These are phyloP conservation scores for Microcebus jonahi DNA, from an alignment of 2,113 vertebrate species.

Conservation along the genomic window DNA sequence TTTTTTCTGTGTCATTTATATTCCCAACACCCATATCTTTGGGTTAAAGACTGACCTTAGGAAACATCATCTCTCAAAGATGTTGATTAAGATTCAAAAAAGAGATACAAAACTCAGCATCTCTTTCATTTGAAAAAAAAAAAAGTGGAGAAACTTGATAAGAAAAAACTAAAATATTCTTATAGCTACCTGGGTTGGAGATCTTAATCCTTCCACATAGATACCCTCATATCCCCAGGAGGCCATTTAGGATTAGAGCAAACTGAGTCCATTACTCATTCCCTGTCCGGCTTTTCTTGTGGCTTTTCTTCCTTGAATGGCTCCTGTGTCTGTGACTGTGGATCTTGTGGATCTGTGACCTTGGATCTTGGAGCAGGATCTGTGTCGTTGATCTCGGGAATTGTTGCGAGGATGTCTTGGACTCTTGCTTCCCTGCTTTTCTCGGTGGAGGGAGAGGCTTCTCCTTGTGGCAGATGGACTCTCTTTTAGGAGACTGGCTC, in stretches of 20 bases:
- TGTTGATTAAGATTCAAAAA: conserved; percentile 31
- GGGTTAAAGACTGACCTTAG: conserved; percentile 46
- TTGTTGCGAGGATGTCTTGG: no score
- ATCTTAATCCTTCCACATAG: not conserved
- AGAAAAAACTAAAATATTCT: not conserved
- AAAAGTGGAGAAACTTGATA: not conserved
- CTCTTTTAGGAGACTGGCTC: no score
- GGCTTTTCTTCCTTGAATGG: not conserved
- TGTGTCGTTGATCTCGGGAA: not conserved
- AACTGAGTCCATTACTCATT: no score
- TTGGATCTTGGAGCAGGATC: not conserved
- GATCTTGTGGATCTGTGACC: no score
- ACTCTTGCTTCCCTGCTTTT: no score
- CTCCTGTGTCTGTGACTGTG: not conserved
- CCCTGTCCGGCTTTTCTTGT: no score
- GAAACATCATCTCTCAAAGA: conserved; percentile 31
- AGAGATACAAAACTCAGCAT: conserved; percentile 67
- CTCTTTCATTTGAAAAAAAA: conserved; percentile 19
- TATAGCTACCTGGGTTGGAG: conserved; percentile 59
- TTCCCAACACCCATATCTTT: not conserved
- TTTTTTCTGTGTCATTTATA: not conserved
- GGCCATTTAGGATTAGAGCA: not conserved
- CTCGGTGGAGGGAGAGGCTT: no score
- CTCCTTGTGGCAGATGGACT: no score
- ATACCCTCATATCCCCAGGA: not conserved